phyloP scores from a whole-genome alignment of 2,113 vertebrate species.

The Dasyurus viverrinus region DNA sequence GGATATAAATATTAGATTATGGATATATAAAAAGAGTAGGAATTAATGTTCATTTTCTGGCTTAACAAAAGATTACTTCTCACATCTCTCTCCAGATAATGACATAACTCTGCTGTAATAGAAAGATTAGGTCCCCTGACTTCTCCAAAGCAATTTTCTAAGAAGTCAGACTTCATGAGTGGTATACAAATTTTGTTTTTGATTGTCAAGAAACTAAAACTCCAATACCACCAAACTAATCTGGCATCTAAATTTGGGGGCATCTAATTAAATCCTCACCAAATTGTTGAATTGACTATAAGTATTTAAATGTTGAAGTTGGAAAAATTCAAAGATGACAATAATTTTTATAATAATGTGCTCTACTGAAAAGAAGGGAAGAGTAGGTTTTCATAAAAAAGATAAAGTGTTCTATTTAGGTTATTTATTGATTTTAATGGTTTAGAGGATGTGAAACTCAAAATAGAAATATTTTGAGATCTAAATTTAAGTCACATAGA shows the following conservation, averaged over 20 bases:
- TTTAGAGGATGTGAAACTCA: not conserved
- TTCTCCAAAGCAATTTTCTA: not conserved
- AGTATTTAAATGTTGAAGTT: no score
- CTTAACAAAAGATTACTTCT: not conserved
- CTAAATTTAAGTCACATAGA: not conserved
- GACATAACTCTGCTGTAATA: not conserved
- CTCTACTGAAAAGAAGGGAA: no score
- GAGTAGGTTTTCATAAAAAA: not conserved
- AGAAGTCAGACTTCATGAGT: not conserved
- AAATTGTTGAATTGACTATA: no score
- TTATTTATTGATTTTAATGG: not conserved
- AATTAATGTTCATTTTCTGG: not conserved
- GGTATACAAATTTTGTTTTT: no score
- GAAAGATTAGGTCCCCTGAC: not conserved
- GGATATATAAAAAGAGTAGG: not conserved
- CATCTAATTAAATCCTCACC: no score
- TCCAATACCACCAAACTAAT: no score
- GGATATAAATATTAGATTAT: not conserved
- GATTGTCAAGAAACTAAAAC: no score
- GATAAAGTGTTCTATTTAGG: not conserved
- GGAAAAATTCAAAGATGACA: no score
- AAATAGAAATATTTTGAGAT: not conserved
- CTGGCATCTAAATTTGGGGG: no score
- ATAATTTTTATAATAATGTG: no score
- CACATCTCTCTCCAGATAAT: not conserved